These are phyloP conservation scores for Setipinna tenuifilis DNA, from an alignment of 2,797 vertebrate genomes.

Conservation along the genomic window DNA sequence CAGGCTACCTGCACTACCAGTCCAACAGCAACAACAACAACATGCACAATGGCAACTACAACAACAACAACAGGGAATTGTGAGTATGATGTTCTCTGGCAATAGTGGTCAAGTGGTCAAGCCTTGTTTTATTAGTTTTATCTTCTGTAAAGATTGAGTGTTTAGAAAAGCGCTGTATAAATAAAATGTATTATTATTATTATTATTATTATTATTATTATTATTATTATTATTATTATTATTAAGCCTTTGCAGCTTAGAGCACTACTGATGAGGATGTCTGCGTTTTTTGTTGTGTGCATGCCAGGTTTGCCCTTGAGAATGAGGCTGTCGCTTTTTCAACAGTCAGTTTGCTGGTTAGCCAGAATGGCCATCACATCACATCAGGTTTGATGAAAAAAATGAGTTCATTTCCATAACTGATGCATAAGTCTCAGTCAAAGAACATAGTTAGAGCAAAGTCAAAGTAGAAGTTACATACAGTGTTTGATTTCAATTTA, in stretches of 20 bases:
- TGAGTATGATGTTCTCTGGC: conserved; percentile 39
- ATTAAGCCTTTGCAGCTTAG: neutral
- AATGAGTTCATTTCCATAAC: neutral
- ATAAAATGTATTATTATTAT: too few species aligned
- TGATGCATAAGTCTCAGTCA: neutral
- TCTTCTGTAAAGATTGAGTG: too few species aligned
- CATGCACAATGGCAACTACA: conserved; percentile 68
- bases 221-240: too few species aligned
- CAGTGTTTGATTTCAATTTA: neutral
- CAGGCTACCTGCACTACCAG: conserved; percentile 54
- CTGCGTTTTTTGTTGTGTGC: neutral
- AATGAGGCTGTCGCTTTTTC: conserved; percentile 7
- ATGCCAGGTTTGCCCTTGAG: conserved; percentile 34
- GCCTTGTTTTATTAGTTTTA: too few species aligned
- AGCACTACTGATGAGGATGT: neutral
- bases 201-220: too few species aligned
- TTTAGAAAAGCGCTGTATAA: too few species aligned
- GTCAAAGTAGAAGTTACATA: too few species aligned
- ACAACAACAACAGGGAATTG: conserved; percentile 61
- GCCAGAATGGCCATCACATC: conserved; percentile 6
- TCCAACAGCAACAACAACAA: conserved; percentile 68
- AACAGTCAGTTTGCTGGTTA: conserved; percentile 8
- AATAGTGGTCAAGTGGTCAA: neutral
- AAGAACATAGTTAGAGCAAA: too few species aligned
- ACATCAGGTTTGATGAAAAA: conserved; percentile 34